These are phyloP conservation scores for Palythoa caribaeorum DNA, from an alignment of 92 coral and sea anemone species.

Conservation along the genomic window DNA sequence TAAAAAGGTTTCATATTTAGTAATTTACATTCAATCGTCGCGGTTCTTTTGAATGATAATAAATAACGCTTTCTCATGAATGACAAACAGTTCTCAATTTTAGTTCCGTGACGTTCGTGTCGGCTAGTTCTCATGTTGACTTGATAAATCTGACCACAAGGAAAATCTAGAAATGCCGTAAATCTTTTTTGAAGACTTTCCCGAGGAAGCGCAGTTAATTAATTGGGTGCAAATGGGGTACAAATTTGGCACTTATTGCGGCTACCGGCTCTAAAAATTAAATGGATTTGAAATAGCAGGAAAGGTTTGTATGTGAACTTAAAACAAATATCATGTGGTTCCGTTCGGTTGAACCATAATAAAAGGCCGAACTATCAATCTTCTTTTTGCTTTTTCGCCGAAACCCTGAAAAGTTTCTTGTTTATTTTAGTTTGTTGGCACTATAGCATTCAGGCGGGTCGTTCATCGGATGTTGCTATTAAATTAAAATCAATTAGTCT, in stretches of 20 bases:
- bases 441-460: too few species aligned
- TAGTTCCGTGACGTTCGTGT: neutral
- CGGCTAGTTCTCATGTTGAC: neutral
- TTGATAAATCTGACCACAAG: neutral
- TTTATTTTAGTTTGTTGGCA: neutral
- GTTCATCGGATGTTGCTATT: too few species aligned
- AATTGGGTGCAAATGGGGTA: neutral
- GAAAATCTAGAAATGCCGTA: neutral
- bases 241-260: neutral
- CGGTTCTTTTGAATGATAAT: too few species aligned
- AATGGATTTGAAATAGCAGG: neutral
- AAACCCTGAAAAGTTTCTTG: neutral
- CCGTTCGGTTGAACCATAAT: neutral
- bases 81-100: too few species aligned
- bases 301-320: neutral
- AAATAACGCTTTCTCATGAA: too few species aligned
- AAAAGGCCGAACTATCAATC: neutral
- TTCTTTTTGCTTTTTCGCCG: neutral
- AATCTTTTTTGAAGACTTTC: neutral
- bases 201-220: conserved; percentile 1
- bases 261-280: neutral
- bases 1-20: too few species aligned
- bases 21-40: too few species aligned
- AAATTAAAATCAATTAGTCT: too few species aligned
- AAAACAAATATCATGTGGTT: neutral